Conservation (phyloP, 2,797 vertebrate species). For the Pterois miles region DNA sequence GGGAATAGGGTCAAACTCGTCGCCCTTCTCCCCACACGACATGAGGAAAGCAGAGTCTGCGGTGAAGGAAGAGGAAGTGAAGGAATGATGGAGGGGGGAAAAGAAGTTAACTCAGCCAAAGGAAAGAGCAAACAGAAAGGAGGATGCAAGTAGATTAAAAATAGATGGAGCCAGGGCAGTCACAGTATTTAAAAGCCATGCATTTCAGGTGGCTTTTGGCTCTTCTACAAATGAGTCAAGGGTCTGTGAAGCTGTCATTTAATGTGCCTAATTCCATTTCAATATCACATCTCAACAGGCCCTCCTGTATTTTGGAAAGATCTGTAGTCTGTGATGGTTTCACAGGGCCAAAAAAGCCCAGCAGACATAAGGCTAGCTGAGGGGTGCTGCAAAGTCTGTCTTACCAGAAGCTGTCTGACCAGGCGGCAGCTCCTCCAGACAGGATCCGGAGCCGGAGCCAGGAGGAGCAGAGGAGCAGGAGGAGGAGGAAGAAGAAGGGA, state of each 20-base stretch:
- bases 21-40: constrained; percentile 92
- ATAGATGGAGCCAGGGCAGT: constrained; percentile 52
- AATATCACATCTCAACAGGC: neutral
- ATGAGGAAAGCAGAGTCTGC: constrained; percentile 95
- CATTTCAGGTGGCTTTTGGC: constrained; percentile 47
- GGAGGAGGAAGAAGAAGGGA: constrained; percentile 79
- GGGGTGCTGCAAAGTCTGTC: constrained; percentile 41
- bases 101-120: constrained; percentile 86
- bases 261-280: constrained; percentile 3
- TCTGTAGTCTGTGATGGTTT: constrained; percentile 1
- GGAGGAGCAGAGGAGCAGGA: constrained; percentile 85
- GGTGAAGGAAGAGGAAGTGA: constrained; percentile 74
- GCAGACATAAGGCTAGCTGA: neutral
- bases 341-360: neutral
- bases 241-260: constrained; percentile 42
- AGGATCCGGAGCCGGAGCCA: constrained; percentile 83
- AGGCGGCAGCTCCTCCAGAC: constrained; percentile 87
- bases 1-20: constrained; percentile 99
- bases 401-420: constrained; percentile 91
- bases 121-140: constrained; percentile 51
- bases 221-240: constrained; percentile 47
- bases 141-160: constrained; percentile 56
- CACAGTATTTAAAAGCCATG: constrained; percentile 57
- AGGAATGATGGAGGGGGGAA: constrained; percentile 56
- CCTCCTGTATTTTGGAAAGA: constrained; percentile 10